Conservation (phyloP, 2,113 vertebrate genomes). For the Leuciscus idus region DNA sequence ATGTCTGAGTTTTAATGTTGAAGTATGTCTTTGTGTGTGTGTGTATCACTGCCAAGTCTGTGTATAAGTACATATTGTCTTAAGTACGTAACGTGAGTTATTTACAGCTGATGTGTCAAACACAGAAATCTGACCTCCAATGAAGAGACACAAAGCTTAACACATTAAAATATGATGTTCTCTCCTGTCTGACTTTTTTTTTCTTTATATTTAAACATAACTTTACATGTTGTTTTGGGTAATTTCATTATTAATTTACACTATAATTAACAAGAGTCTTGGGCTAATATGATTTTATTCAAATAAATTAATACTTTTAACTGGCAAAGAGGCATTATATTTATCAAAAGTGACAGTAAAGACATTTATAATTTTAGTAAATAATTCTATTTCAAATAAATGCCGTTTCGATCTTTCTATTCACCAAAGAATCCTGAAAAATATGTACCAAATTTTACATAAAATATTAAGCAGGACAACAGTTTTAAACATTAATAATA, state of each 20-base stretch:
- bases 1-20: neutral
- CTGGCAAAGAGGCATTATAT: neutral
- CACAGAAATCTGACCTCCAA: neutral
- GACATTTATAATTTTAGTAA: neutral
- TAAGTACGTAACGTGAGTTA: neutral
- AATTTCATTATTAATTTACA: neutral
- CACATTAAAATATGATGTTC: neutral
- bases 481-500: neutral
- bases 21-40: constrained; percentile 10
- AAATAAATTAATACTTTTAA: neutral
- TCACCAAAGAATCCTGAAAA: neutral
- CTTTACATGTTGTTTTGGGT: too few relatives aligned
- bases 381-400: neutral
- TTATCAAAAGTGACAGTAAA: neutral
- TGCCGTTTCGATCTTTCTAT: neutral
- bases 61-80: neutral
- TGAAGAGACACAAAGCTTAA: neutral
- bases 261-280: neutral
- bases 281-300: neutral
- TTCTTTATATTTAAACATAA: neutral
- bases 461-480: neutral
- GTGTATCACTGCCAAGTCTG: constrained; percentile 12
- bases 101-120: neutral
- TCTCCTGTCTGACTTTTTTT: neutral
- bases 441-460: neutral